A percentile compares a stretch with the other conserved stretches of the same genome.
phyloP scores from a whole-genome alignment of 2,888 invertebrate species.

The Phalangium opilio region DNA sequence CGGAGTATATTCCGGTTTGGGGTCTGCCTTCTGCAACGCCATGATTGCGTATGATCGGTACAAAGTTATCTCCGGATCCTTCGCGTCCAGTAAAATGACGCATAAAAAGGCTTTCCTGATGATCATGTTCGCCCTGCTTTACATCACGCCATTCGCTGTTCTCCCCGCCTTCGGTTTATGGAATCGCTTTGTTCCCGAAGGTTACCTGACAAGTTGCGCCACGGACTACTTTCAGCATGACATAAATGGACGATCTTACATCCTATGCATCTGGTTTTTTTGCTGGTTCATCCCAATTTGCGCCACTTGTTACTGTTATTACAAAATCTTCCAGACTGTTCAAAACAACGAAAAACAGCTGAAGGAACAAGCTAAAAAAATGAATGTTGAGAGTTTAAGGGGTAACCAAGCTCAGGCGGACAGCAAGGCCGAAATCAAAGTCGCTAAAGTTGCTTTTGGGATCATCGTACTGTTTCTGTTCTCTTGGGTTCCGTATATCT shows the following conservation, averaged over 20 bases:
- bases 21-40: slow-evolving; percentile 62
- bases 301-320: slow-evolving; percentile 55
- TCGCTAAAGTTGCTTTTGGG: slow-evolving; percentile 49
- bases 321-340: slow-evolving; percentile 41
- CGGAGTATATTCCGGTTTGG: slow-evolving; percentile 62
- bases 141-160: slow-evolving; percentile 51
- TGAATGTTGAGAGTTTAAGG: slow-evolving; percentile 76
- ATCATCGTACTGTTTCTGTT: slow-evolving; percentile 58
- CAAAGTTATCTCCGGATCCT: slow-evolving; percentile 63
- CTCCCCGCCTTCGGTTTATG: slow-evolving; percentile 63
- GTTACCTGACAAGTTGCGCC: slow-evolving; percentile 66
- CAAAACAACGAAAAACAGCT: slow-evolving; percentile 57
- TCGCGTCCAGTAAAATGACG: slow-evolving; percentile 45
- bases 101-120: slow-evolving; percentile 45
- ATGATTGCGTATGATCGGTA: slow-evolving; percentile 68
- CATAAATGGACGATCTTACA: slow-evolving; percentile 45
- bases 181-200: slow-evolving; percentile 69
- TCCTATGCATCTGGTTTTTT: slow-evolving; percentile 49
- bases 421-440: slow-evolving; percentile 58
- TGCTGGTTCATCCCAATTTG: slow-evolving; percentile 55
- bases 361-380: slow-evolving; percentile 82
- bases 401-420: slow-evolving; percentile 58
- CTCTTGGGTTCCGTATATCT: slow-evolving; percentile 68
- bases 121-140: slow-evolving; percentile 52
- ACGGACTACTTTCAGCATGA: slow-evolving; percentile 62